Evolutionary conservation across 2,113 vertebrate species (phyloP).

Genomic region (Muntiacus reevesi): DNA sequence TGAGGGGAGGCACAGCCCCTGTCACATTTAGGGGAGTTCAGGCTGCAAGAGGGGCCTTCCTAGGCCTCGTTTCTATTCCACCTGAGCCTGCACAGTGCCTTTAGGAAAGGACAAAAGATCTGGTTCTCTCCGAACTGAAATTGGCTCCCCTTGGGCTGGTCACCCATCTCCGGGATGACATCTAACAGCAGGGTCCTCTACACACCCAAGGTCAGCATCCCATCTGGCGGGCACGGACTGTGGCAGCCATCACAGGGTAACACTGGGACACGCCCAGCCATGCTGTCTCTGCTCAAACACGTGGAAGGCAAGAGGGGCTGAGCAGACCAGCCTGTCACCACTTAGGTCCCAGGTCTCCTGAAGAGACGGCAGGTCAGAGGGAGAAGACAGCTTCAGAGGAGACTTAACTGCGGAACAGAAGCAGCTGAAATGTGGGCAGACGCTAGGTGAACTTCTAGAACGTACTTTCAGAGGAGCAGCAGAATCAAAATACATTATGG

Average conservation of each 20-base stretch:
- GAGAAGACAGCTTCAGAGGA: background rate
- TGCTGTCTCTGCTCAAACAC: background rate
- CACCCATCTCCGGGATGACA: background rate
- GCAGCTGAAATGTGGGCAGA: background rate
- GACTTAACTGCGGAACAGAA: background rate
- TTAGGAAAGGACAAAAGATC: background rate
- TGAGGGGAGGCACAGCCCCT: fast-evolving
- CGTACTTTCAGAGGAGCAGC: background rate
- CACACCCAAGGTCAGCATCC: background rate
- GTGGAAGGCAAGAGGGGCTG: background rate
- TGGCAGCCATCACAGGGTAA: fast-evolving
- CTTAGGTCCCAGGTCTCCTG: background rate
- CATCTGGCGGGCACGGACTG: background rate
- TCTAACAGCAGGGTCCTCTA: background rate
- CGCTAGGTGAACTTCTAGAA: background rate
- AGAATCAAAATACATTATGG: background rate
- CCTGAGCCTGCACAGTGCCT: background rate
- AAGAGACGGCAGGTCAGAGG: background rate
- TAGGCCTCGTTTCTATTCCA: background rate
- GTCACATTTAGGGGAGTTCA: background rate
- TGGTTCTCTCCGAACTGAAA: background rate
- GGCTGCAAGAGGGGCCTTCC: background rate
- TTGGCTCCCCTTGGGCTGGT: background rate
- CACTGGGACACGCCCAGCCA: fast-evolving
- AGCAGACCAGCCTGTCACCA: background rate